These are phyloP conservation scores for Rhincodon typus DNA, from an alignment of 2,797 vertebrate genomes.

Conservation along the genomic window DNA sequence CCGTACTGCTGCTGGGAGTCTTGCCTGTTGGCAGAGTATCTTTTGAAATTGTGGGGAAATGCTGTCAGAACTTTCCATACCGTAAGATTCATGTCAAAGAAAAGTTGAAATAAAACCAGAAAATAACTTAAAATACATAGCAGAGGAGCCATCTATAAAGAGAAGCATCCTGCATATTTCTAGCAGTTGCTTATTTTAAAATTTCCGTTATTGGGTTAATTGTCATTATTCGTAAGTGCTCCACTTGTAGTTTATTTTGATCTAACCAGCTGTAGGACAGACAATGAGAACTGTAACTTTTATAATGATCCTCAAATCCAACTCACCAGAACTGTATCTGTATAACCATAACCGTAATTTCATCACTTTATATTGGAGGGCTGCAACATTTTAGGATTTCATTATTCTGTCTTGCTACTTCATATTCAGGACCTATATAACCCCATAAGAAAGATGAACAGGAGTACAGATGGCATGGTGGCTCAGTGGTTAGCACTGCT, in stretches of 20 bases:
- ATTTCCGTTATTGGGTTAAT: background rate
- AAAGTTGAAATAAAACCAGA: background rate
- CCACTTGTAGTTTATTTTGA: background rate
- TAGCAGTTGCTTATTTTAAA: background rate
- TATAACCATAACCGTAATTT: background rate
- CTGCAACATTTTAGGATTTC: background rate
- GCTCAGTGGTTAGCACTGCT: too few relatives aligned
- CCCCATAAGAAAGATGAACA: too few relatives aligned
- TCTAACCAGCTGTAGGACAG: background rate
- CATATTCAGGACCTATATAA: background rate
- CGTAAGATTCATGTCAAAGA: background rate
- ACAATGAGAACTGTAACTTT: background rate
- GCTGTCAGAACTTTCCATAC: too few relatives aligned
- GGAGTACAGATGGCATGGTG: too few relatives aligned
- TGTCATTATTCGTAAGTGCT: background rate
- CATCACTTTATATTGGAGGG: background rate
- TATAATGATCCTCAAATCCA: background rate
- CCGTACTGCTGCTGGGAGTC: background rate
- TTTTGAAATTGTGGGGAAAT: background rate
- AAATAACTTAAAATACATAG: background rate
- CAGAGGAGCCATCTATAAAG: background rate
- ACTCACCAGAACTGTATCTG: background rate
- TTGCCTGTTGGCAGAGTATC: background rate
- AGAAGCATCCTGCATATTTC: background rate
- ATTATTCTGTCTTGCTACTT: background rate